A percentile compares a stretch with the other conserved stretches of the same genome.
Evolutionary conservation across 2,113 vertebrate species (phyloP).

Genomic region (Ursus arctos): DNA sequence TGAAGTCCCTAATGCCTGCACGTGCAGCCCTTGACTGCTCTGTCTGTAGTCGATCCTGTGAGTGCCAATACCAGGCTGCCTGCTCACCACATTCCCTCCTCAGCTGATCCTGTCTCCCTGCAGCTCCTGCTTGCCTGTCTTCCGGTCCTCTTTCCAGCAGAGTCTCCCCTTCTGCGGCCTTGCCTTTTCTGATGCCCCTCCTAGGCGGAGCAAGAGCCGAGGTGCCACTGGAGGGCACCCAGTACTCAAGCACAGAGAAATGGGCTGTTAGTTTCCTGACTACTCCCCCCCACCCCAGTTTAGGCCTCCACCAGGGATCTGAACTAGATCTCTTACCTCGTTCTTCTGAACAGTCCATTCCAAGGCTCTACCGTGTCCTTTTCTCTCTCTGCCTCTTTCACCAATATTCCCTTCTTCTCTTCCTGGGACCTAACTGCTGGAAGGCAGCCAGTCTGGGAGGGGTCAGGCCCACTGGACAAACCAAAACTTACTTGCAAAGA

Average conservation of each 20-base stretch:
- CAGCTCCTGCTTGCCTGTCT: neutral
- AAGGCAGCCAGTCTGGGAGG: neutral
- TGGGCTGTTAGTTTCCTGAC: neutral
- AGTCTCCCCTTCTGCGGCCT: neutral
- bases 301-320: neutral
- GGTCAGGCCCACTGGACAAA: neutral
- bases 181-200: neutral
- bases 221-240: conserved; percentile 1
- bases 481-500: neutral
- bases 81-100: neutral
- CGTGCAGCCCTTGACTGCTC: neutral
- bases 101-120: neutral
- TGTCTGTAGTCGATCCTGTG: neutral
- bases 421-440: neutral
- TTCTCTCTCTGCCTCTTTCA: neutral
- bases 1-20: neutral
- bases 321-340: neutral
- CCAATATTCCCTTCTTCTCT: neutral
- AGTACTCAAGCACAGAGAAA: neutral
- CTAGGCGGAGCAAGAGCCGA: neutral
- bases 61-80: neutral
- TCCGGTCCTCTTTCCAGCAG: neutral
- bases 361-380: neutral
- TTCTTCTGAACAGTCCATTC: neutral
- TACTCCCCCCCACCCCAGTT: neutral